Conservation (phyloP, 1,140 invertebrate species). For the Pseudomyrmex pallidus region DNA sequence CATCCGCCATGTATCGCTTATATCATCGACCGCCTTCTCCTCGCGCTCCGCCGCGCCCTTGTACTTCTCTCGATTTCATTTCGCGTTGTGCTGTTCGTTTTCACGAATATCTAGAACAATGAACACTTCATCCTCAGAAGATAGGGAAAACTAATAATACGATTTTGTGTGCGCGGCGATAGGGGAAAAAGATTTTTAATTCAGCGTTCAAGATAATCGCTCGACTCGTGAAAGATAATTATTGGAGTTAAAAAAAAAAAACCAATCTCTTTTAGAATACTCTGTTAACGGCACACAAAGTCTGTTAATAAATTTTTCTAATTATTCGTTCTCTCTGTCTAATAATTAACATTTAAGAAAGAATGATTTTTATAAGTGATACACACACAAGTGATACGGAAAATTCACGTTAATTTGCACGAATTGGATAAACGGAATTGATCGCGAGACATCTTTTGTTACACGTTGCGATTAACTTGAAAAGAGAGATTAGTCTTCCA, state of each 20-base stretch:
- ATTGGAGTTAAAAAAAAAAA: not conserved
- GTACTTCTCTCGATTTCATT: constrained; percentile 35
- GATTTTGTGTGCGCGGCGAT: not conserved
- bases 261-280: not conserved
- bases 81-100: constrained; percentile 18
- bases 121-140: not conserved
- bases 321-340: not conserved
- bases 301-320: not conserved
- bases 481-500: not conserved
- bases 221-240: not conserved
- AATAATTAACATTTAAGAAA: too few relatives aligned
- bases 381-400: not conserved
- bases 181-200: constrained; percentile 17
- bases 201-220: not conserved
- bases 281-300: too few relatives aligned
- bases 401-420: not conserved
- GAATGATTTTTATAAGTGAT: not conserved
- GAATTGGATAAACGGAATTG: constrained; percentile 1
- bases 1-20: constrained; percentile 1
- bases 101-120: constrained; percentile 34
- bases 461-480: not conserved
- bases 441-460: constrained; percentile 1
- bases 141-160: constrained; percentile 25
- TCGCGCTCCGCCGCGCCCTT: not conserved
- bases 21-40: constrained; percentile 10